Base-by-base conservation (phyloP, 2,113 vertebrate species). In the Corythoichthys intestinalis region DNA sequence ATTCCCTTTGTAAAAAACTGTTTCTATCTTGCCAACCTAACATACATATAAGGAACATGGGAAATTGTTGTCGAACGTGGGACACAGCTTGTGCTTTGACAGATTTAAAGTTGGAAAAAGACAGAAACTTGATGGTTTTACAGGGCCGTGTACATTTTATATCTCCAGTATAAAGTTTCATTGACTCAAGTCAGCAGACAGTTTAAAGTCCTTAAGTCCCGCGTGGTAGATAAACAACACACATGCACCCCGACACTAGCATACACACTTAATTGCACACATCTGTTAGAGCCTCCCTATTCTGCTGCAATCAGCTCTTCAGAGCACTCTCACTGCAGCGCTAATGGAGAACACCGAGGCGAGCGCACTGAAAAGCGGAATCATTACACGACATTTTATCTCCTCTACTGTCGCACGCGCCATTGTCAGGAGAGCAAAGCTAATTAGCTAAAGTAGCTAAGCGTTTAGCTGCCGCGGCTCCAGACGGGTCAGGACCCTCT, bases 271-370 rank as follows among this genome's bases (percentile, higher is more conserved):
- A 77, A 15, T 37, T 17, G 63, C 64, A 68, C 39, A 48, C 28
- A 38, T 68, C 64, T 63, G 39, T 70, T 59, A 53, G 41, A 48
- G 59, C 49, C 37, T 64, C 73, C 66, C 63, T 48, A 71, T 67
- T 71, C 66, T 78, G 79, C 78, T 71, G 61, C 49, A 59, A 67
- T 79, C 13, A 1, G 73, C 77, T 79, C 70, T 77, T 73, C 59
- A 69, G 67, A 41, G 84, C 83, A 86, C 74, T 70, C 75, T 77
- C 68, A 81, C 66, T 73, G 73, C 72, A 73, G 73, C 73, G 81
- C 83, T 83, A 77, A 73, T 57, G 54, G 54, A 57, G 28, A 57
- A 57, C 28, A 35, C 10, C 10, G 54, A 57, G 10, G 28, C 54
- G 10, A 35, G 10, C 34, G 28, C 34, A 35, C 4, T 20, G 56